A percentile compares a stretch with the other conserved stretches of the same genome.
Conservation (phyloP, 2,113 vertebrate species). For the Prietella phreatophila region DNA sequence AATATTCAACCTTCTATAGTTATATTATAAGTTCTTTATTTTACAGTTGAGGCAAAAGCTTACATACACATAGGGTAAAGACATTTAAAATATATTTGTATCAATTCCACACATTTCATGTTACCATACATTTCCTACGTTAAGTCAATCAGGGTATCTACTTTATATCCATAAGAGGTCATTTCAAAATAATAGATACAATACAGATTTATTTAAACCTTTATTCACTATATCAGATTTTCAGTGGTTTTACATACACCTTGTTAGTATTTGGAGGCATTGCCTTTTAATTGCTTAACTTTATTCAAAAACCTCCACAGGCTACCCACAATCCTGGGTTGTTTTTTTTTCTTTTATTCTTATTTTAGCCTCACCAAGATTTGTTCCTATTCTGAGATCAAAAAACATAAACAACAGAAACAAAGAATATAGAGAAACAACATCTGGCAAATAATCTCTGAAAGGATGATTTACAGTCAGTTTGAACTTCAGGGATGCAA, state of each 20-base stretch:
- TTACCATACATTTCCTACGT: background rate
- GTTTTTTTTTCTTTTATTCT: background rate
- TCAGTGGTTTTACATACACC: background rate
- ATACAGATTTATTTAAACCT: background rate
- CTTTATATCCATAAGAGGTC: background rate
- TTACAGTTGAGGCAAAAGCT: too few relatives aligned
- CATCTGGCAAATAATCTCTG: slow-evolving; percentile 26
- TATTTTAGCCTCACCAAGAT: background rate
- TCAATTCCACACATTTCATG: background rate
- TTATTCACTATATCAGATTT: background rate
- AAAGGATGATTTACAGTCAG: slow-evolving; percentile 14
- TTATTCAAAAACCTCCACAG: too few relatives aligned
- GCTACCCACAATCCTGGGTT: background rate
- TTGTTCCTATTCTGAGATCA: slow-evolving; percentile 19
- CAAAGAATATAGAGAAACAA: background rate
- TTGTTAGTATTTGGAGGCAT: too few relatives aligned
- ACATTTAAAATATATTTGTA: too few relatives aligned
- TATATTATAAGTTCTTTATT: background rate
- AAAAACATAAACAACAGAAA: slow-evolving; percentile 8
- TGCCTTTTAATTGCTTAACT: too few relatives aligned
- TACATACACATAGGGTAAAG: too few relatives aligned
- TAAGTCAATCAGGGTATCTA: background rate
- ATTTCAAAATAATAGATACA: background rate
- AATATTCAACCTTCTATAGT: background rate
- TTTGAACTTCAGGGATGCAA: slow-evolving; percentile 23